Evolutionary conservation across 2,888 invertebrate species (phyloP).

Genomic region (Agapostemon virescens): DNA sequence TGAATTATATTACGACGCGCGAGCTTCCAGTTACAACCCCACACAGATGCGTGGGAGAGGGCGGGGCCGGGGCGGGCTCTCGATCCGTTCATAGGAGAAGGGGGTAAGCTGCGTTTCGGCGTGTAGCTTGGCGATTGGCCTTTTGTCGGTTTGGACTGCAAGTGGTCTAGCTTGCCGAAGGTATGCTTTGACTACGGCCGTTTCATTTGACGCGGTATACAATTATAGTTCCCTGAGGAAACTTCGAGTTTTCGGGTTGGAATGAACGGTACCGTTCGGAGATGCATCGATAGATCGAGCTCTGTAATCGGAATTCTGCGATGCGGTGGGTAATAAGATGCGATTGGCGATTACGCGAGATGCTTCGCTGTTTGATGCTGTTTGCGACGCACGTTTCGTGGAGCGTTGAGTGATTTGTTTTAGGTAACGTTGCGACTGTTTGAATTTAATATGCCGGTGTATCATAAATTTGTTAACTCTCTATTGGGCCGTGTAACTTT

Average conservation of each 20-base stretch:
- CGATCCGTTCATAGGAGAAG: background rate
- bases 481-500: too few relatives aligned
- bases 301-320: slow-evolving; percentile 41
- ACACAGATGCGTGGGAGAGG: background rate
- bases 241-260: slow-evolving; percentile 59
- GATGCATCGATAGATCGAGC: slow-evolving; percentile 36
- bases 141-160: slow-evolving; percentile 60
- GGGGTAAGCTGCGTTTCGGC: slow-evolving; percentile 24
- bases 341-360: background rate
- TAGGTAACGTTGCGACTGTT: background rate
- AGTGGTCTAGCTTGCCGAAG: slow-evolving; percentile 56
- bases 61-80: background rate
- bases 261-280: slow-evolving; percentile 47
- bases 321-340: slow-evolving; percentile 22
- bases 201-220: slow-evolving; percentile 57
- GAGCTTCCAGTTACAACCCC: slow-evolving; percentile 35
- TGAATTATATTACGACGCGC: slow-evolving; percentile 50
- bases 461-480: too few relatives aligned
- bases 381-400: background rate
- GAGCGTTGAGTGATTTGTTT: background rate
- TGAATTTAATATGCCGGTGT: background rate
- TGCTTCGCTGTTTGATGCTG: background rate
- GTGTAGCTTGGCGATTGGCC: slow-evolving; percentile 47
- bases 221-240: slow-evolving; percentile 60
- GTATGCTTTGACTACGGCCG: slow-evolving; percentile 64